These are phyloP conservation scores for Mola mola DNA, from an alignment of 2,113 vertebrate genomes.

Conservation along the genomic window DNA sequence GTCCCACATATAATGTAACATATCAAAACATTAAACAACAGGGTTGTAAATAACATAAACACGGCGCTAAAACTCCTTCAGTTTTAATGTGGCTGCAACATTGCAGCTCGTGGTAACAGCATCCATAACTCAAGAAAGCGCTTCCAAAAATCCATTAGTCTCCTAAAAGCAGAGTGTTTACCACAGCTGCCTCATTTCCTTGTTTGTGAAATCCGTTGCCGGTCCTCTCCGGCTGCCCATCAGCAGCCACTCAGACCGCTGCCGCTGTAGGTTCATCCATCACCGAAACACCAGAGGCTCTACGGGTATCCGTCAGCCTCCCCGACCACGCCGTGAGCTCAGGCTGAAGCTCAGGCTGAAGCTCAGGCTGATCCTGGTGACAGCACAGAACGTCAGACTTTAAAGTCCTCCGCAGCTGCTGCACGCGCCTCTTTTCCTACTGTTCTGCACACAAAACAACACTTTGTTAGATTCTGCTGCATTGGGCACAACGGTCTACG, in stretches of 20 bases:
- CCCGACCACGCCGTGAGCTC: neutral
- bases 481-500: too few species aligned
- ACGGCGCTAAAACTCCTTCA: neutral
- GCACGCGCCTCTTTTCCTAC: neutral
- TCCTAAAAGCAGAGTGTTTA: slow-evolving; percentile 28
- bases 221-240: slow-evolving; percentile 19
- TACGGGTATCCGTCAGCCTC: slow-evolving; percentile 36
- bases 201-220: slow-evolving; percentile 47
- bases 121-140: neutral
- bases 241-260: slow-evolving; percentile 26
- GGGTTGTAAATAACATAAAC: too few species aligned
- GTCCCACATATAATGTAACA: too few species aligned
- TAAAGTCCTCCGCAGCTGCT: neutral
- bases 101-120: neutral
- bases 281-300: slow-evolving; percentile 17
- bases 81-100: too few species aligned
- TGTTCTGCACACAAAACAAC: slow-evolving; percentile 18
- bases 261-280: slow-evolving; percentile 41
- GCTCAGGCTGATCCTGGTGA: too few species aligned
- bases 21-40: too few species aligned
- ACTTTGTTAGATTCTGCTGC: too few species aligned
- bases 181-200: slow-evolving; percentile 29
- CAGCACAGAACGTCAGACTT: slow-evolving; percentile 15
- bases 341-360: neutral
- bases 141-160: slow-evolving; percentile 28